Percentiles rank a stretch among this genome's conserved stretches.
Evolutionary conservation across 2,113 vertebrate genomes (phyloP).

Genomic region (Anseranas semipalmata): DNA sequence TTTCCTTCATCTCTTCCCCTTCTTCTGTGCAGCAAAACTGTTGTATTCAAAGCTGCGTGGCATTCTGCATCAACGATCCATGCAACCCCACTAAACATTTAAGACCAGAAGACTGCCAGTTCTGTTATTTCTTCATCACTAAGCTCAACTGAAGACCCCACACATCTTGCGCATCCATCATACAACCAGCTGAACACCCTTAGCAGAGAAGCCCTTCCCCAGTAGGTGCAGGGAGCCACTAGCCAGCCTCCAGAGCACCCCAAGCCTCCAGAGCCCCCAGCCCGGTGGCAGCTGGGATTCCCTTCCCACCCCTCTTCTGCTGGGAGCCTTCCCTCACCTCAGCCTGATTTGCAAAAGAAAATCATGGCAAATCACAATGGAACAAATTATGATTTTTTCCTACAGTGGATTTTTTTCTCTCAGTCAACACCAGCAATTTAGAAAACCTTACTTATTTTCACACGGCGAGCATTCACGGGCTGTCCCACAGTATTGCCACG

Average conservation of each 20-base stretch:
- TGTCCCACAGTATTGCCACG: neutral
- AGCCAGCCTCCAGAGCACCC: neutral
- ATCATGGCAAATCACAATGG: neutral
- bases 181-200: neutral
- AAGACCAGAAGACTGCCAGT: neutral
- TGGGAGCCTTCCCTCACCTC: neutral
- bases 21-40: rapidly evolving
- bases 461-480: neutral
- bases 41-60: rapidly evolving
- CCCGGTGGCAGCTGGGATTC: neutral
- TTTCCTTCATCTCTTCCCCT: neutral
- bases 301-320: neutral
- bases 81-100: rapidly evolving
- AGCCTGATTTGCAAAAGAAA: neutral
- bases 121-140: neutral
- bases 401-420: neutral
- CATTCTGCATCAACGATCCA: rapidly evolving
- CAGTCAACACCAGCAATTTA: neutral
- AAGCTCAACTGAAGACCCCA: rapidly evolving
- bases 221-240: neutral
- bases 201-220: neutral
- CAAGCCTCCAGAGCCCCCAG: neutral
- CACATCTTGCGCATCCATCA: rapidly evolving
- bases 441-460: neutral
- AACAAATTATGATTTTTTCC: neutral